Evolutionary conservation across 2,797 vertebrate genomes (phyloP), one percentile per base, ranked within the genome.

Genomic region (Eupleurogrammus muticus): DNA sequence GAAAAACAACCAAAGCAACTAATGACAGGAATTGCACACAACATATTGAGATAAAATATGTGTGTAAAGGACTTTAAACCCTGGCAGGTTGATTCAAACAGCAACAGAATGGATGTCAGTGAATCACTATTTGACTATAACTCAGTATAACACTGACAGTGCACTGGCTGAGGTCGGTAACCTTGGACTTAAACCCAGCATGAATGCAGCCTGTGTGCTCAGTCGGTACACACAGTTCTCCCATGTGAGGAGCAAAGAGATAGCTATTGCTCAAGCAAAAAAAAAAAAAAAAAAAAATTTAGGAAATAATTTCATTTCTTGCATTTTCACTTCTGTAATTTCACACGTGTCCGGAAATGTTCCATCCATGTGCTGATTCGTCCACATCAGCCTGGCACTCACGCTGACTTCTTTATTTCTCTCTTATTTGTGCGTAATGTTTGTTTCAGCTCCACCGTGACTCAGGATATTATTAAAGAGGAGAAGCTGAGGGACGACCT

Each of bases 401-500:
- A 42, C 16, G 7, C 5, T 17, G 16, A 44, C 1, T 44, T 16
- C 1, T 17, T 7, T 17, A 4, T 11, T 13, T 38, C 13, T 38
- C 13, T 36, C 11, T 1, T 6, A 42, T 42, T 44, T n/a, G 40
- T 44, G 40, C 17, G 14, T 44, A 8, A 17, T 17, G 5, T 17
- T 17, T 70, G n/a, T 67, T 83, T 34, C 81, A 93, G 93, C 69
- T 91, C 90, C 16, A 73, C 75, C 44, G 28, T 78, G 47, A 83
- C 75, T 23, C 77, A 79, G 56, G 92, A 94, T 8, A 77, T 93
- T 38, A 68, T 92, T 55, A 95, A 94, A 46, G 90, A 93, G 80
- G 75, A 88, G 0, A 79, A 65, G 11, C 90, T 99, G 73, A 95
- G 94, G 86, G 95, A 97, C 77, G 98, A 99, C 87, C 92, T 99